Evolutionary conservation across 1,140 invertebrate species (phyloP).

Genomic region (Dendrolimus punctatus): DNA sequence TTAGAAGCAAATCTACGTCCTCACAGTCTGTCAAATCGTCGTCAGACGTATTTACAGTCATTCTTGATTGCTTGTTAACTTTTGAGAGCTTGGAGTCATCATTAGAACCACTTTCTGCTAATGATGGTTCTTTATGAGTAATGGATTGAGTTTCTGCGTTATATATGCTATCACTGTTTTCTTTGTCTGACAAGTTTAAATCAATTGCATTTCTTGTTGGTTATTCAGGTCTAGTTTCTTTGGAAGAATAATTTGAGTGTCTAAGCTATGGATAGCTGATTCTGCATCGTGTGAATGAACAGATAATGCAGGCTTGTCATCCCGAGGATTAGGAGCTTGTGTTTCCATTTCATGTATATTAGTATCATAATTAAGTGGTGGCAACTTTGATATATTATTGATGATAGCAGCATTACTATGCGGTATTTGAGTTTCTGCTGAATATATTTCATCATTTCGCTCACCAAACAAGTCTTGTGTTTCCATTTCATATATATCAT

Average conservation of each 20-base stretch:
- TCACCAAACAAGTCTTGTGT: slow-evolving; percentile 20
- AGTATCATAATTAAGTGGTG: too few species aligned
- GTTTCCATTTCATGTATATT: too few species aligned
- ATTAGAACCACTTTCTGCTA: not conserved
- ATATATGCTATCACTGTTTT: slow-evolving; percentile 34
- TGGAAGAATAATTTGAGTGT: slow-evolving; percentile 37
- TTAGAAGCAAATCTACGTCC: slow-evolving; percentile 33
- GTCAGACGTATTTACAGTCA: slow-evolving; percentile 31
- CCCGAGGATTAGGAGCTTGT: slow-evolving; percentile 4
- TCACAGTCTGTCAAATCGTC: slow-evolving; percentile 48
- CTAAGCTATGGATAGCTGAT: slow-evolving; percentile 23
- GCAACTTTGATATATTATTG: too few species aligned
- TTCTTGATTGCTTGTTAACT: slow-evolving; percentile 8
- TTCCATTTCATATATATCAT: slow-evolving; percentile 36
- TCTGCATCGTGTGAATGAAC: too few species aligned
- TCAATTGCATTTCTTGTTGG: slow-evolving; percentile 30
- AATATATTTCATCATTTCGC: slow-evolving; percentile 11
- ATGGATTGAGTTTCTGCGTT: slow-evolving; percentile 34
- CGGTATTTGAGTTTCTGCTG: slow-evolving; percentile 27
- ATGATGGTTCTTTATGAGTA: not conserved
- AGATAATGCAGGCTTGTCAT: too few species aligned
- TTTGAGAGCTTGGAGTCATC: slow-evolving; percentile 9
- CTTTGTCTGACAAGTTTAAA: slow-evolving; percentile 31
- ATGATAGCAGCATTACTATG: too few species aligned
- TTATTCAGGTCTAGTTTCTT: slow-evolving; percentile 17